Base-by-base conservation (phyloP, 2,113 vertebrate species). In the Clinocottus analis region DNA sequence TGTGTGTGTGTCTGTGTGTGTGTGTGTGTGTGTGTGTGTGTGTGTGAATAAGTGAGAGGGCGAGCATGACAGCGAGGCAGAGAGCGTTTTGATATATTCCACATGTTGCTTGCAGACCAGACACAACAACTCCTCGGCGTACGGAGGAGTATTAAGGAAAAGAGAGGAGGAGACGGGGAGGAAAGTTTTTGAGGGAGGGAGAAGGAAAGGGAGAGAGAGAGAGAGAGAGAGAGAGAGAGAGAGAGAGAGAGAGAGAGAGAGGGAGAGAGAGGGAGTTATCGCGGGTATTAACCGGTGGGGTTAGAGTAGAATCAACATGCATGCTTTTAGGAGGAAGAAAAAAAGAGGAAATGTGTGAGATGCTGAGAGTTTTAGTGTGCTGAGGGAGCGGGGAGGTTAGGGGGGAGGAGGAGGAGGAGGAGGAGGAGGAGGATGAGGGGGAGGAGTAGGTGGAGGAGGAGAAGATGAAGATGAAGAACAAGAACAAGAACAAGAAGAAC, bases 71-170 rank as follows among this genome's bases (percentile, higher is more conserved):
- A 23, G 67, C 68, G 61, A 64, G 70, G 55, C 62, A 65, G 77
- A 39, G 66, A 80, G 49, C 35, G 64, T 71, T 80, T 85, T 92
- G 89, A 92, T 90, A 86, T 84, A 82, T 90, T 88, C 87, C 90
- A 90, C 84, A 90, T 92, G 90, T 91, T 90, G 77, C 77, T 81
- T 5, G 19, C 79, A 68, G 47, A 60, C 85, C 89, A 93, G 92
- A 93, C 92, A 93, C 92, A 93, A 93, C 90, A 91, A 89, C 75
- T 85, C 77, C 83, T 88, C 73, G 31, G 80, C 79, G 59, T 61
- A 67, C 45, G 85, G 85, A 87, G 89, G 83, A 84, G 87, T 86
- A 79, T 71, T 78, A 41, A 25, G 55, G 71, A 88, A 80, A 82
- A 61, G 39, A 68, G 45, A 66, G 72, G 45, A 66, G 72, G 79